Evolutionary conservation across 92 coral and sea anemone species (phyloP).

Genomic region (Palythoa caribaeorum): DNA sequence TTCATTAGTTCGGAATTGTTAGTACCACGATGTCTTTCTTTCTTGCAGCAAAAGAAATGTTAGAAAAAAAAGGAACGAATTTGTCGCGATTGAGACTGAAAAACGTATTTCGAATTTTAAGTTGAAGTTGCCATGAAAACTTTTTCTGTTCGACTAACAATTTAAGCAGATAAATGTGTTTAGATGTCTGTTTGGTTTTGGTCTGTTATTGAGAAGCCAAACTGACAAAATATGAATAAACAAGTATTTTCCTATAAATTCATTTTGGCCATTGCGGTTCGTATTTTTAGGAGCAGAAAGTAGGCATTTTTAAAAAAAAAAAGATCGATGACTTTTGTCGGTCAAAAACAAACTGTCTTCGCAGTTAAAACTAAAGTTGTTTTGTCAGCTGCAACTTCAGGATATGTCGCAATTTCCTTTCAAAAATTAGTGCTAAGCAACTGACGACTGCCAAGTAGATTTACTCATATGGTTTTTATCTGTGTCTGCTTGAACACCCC

Average conservation of each 20-base stretch:
- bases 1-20: not conserved
- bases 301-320: constrained; percentile 24
- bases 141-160: not conserved
- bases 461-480: not conserved
- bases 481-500: not conserved
- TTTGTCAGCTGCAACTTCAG: constrained; percentile 61
- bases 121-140: not conserved
- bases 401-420: constrained; percentile 66
- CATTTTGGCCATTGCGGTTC: constrained; percentile 12
- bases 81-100: not conserved
- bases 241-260: constrained; percentile 15
- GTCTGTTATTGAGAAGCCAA: not conserved
- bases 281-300: not conserved
- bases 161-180: not conserved
- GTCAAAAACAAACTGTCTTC: constrained; percentile 50
- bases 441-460: not conserved
- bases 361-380: constrained; percentile 52
- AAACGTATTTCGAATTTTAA: not conserved
- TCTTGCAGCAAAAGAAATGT: not conserved
- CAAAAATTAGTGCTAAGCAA: not conserved
- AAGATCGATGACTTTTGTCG: constrained; percentile 33
- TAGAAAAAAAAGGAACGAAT: not conserved
- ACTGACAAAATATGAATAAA: not conserved
- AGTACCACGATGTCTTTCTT: not conserved
- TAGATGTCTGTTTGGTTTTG: not conserved